Percentiles rank a stretch among this genome's conserved stretches.
Evolutionary conservation across 2,888 invertebrate species (phyloP).

Genomic region (Pterostichus madidus): DNA sequence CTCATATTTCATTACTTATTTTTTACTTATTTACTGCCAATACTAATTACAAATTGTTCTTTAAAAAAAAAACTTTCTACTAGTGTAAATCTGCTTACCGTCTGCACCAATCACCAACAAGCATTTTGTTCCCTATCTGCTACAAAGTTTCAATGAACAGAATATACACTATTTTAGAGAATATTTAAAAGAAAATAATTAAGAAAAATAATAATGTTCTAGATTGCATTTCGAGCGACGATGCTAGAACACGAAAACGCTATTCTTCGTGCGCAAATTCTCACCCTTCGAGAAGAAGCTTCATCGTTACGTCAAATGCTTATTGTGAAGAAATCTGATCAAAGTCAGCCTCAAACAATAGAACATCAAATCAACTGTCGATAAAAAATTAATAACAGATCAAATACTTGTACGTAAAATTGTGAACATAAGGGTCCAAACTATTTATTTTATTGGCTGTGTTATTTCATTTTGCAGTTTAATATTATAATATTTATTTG

Average conservation of each 20-base stretch:
- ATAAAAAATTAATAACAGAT: constrained; percentile 43
- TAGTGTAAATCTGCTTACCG: too few relatives aligned
- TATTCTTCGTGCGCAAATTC: constrained; percentile 88
- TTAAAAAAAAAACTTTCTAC: too few relatives aligned
- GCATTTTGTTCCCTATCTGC: too few relatives aligned
- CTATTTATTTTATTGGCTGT: constrained; percentile 44
- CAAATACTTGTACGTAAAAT: background rate
- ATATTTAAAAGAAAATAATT: constrained; percentile 75
- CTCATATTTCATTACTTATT: too few relatives aligned
- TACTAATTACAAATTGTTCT: too few relatives aligned
- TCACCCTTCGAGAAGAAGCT: constrained; percentile 89
- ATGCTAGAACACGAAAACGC: constrained; percentile 94
- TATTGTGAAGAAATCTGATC: constrained; percentile 76
- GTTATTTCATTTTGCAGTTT: constrained; percentile 21
- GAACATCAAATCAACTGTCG: constrained; percentile 61
- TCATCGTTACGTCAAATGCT: constrained; percentile 85
- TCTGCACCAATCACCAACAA: too few relatives aligned
- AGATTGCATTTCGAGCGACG: constrained; percentile 86
- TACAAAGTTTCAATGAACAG: too few relatives aligned
- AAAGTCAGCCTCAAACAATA: background rate
- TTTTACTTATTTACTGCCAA: too few relatives aligned
- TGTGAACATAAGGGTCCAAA: constrained; percentile 50
- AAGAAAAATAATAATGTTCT: too few relatives aligned
- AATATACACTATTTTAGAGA: too few relatives aligned
- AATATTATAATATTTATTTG: constrained; percentile 15